A percentile compares a stretch with the other conserved stretches of the same genome.
Conservation (phyloP, 2,113 vertebrate species). For the Ictidomys tridecemlineatus region DNA sequence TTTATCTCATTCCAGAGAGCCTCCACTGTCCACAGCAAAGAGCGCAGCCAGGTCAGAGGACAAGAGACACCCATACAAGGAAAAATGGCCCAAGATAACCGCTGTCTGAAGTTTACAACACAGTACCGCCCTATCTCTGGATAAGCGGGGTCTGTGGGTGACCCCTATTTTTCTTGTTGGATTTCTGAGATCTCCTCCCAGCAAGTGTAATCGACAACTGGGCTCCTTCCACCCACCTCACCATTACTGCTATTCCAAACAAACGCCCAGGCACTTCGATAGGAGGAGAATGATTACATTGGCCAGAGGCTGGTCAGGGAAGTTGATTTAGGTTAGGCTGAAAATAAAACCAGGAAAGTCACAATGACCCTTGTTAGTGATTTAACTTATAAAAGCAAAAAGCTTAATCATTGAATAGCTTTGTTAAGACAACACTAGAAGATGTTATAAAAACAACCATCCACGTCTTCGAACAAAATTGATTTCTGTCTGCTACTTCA, state of each 20-base stretch:
- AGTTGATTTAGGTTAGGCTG: conserved; percentile 80
- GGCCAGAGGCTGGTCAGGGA: conserved; percentile 39
- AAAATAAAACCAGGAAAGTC: conserved; percentile 78
- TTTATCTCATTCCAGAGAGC: conserved; percentile 48
- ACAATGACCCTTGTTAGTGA: conserved; percentile 80
- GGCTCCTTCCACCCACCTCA: conserved; percentile 3
- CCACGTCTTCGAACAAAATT: conserved; percentile 81
- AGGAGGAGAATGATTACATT: conserved; percentile 12
- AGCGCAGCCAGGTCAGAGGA: not conserved
- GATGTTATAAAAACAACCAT: conserved; percentile 82
- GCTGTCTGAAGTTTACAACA: conserved; percentile 48
- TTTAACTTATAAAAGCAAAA: conserved; percentile 85
- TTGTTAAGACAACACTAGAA: conserved; percentile 83
- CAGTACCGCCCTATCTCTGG: conserved; percentile 56
- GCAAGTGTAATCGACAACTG: conserved; percentile 15
- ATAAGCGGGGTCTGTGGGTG: not conserved
- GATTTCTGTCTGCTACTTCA: conserved; percentile 77
- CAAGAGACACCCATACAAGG: conserved; percentile 14
- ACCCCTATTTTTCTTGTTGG: conserved; percentile 56
- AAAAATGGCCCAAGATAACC: conserved; percentile 55
- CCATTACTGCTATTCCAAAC: conserved; percentile 65
- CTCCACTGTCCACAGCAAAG: not conserved
- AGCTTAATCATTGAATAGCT: conserved; percentile 83
- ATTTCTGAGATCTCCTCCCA: conserved; percentile 65
- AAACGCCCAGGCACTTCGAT: conserved; percentile 64